Evolutionary conservation across 2,888 invertebrate genomes (phyloP).

Genomic region (Acleris emargana): DNA sequence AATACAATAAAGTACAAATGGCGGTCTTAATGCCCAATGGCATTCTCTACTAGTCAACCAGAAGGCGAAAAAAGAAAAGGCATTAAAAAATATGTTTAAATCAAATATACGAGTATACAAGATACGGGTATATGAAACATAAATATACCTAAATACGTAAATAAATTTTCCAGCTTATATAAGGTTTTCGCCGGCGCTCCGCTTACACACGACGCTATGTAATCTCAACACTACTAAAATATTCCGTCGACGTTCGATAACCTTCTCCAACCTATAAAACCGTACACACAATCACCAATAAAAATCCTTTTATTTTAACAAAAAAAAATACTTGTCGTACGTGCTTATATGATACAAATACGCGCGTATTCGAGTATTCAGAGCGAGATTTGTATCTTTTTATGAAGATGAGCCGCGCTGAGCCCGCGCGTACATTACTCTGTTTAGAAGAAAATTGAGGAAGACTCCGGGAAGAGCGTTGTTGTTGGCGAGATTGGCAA

Average conservation of each 20-base stretch:
- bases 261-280: background rate
- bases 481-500: slow-evolving; percentile 16
- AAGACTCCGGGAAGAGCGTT: background rate
- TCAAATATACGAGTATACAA: no score
- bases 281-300: slow-evolving; percentile 12
- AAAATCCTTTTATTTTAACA: slow-evolving; percentile 25
- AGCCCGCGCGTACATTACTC: slow-evolving; percentile 28
- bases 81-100: no score
- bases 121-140: no score
- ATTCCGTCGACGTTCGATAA: background rate
- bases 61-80: no score
- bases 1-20: no score
- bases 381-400: slow-evolving; percentile 32
- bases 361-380: slow-evolving; percentile 12
- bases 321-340: slow-evolving; percentile 23
- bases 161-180: no score
- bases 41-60: no score
- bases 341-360: slow-evolving; percentile 16
- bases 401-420: slow-evolving; percentile 20
- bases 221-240: background rate
- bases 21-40: no score
- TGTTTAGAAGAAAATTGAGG: slow-evolving; percentile 27
- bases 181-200: background rate
- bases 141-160: no score
- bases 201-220: background rate